A percentile compares a stretch with the other conserved stretches of the same genome.
These are phyloP conservation scores for Eilema sororculum DNA, from an alignment of 2,888 invertebrate genomes.

Conservation along the genomic window DNA sequence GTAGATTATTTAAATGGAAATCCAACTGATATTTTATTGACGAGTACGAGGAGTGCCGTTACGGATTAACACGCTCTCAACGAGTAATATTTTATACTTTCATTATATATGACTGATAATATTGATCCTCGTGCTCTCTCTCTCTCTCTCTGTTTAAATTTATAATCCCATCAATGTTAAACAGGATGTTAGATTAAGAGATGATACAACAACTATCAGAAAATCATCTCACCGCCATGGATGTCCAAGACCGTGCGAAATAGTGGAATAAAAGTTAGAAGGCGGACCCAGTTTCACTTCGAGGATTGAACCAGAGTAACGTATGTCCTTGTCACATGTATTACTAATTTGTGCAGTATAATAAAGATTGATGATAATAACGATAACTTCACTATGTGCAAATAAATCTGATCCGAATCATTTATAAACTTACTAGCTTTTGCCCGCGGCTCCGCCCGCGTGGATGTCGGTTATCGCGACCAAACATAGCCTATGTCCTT, in stretches of 20 bases:
- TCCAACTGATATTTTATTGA: constrained; percentile 29
- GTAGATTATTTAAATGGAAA: constrained; percentile 27
- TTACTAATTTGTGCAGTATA: background rate
- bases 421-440: too few species aligned
- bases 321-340: background rate
- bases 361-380: too few species aligned
- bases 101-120: background rate
- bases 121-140: background rate
- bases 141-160: too few species aligned
- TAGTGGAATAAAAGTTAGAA: too few species aligned
- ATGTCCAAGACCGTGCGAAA: too few species aligned
- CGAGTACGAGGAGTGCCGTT: constrained; percentile 17
- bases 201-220: background rate
- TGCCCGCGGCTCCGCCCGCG: too few species aligned
- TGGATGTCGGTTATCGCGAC: too few species aligned
- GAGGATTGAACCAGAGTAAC: background rate
- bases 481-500: too few species aligned
- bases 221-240: background rate
- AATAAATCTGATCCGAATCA: background rate
- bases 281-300: background rate
- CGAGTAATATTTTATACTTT: constrained; percentile 4
- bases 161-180: background rate
- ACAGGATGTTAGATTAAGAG: background rate
- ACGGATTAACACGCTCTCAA: constrained; percentile 21
- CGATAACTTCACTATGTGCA: too few species aligned